These are phyloP conservation scores for Drosophila bunnanda DNA, from an alignment of 2,888 invertebrate genomes.

Conservation along the genomic window DNA sequence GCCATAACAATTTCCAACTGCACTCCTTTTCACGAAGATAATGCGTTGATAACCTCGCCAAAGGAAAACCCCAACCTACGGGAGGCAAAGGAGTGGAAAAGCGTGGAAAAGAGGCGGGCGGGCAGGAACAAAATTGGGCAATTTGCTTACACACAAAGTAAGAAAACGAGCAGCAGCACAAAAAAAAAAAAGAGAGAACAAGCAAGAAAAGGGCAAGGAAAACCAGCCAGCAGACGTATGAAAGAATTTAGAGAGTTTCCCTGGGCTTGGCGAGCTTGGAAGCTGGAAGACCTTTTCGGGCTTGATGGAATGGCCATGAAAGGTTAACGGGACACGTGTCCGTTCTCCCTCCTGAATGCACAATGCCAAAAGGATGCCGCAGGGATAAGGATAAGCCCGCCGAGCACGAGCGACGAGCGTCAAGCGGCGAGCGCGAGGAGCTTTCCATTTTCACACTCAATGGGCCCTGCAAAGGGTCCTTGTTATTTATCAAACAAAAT, in stretches of 20 bases:
- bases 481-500: slow-evolving; percentile 38
- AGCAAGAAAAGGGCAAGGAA: slow-evolving; percentile 2
- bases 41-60: slow-evolving; percentile 72
- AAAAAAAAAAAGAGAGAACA: neutral
- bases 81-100: slow-evolving; percentile 10
- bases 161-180: slow-evolving; percentile 33
- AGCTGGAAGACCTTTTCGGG: slow-evolving; percentile 38
- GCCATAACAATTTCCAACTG: slow-evolving; percentile 76
- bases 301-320: slow-evolving; percentile 54
- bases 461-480: slow-evolving; percentile 16
- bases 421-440: neutral
- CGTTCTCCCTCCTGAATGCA: slow-evolving; percentile 39
- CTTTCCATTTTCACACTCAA: slow-evolving; percentile 36
- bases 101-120: slow-evolving; percentile 2
- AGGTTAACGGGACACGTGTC: slow-evolving; percentile 54
- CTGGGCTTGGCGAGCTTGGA: slow-evolving; percentile 5
- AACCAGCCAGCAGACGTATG: slow-evolving; percentile 36
- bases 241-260: slow-evolving; percentile 38
- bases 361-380: slow-evolving; percentile 26
- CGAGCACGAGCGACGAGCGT: slow-evolving; percentile 2
- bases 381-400: slow-evolving; percentile 20
- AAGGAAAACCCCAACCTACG: slow-evolving; percentile 23
- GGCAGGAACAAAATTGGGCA: slow-evolving; percentile 69
- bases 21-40: slow-evolving; percentile 71
- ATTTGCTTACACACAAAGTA: slow-evolving; percentile 70